Conservation (phyloP, 1,140 invertebrate genomes). For the Saccostrea echinata region DNA sequence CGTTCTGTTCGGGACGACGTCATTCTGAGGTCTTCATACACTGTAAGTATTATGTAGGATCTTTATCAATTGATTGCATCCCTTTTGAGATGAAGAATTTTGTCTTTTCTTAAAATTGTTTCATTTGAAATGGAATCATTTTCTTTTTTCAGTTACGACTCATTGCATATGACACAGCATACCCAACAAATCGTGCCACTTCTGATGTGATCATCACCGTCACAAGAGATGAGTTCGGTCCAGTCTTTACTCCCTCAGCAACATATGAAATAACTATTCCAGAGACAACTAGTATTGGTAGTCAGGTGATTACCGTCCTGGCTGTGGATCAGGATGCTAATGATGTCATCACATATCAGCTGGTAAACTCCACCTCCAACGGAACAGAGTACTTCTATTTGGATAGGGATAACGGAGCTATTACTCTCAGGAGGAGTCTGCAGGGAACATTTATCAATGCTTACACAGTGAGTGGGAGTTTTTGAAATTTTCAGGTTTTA, state of each 20-base stretch:
- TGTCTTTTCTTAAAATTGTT: no score
- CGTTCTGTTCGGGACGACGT: conserved; percentile 64
- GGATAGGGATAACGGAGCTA: conserved; percentile 48
- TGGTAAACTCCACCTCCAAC: conserved; percentile 38
- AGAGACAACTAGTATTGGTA: conserved; percentile 58
- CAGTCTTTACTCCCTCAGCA: conserved; percentile 84
- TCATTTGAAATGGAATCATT: background rate
- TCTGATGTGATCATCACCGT: conserved; percentile 69
- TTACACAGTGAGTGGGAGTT: conserved; percentile 58
- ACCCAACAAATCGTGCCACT: conserved; percentile 61
- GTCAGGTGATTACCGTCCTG: conserved; percentile 62
- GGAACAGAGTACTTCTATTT: conserved; percentile 59
- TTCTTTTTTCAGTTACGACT: conserved; percentile 46
- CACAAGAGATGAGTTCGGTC: conserved; percentile 80
- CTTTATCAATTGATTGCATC: no score
- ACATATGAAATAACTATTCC: conserved; percentile 54
- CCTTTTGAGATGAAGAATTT: no score
- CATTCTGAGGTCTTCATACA: conserved; percentile 57
- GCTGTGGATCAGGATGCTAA: conserved; percentile 70
- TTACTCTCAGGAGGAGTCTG: conserved; percentile 54
- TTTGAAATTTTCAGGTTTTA: background rate
- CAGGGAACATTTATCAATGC: conserved; percentile 33
- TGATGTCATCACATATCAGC: conserved; percentile 41
- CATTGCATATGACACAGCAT: conserved; percentile 66
- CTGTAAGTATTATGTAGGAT: conserved; percentile 58